phyloP scores from a whole-genome alignment of 1,140 invertebrate species.

The Coenobita brevimanus region DNA sequence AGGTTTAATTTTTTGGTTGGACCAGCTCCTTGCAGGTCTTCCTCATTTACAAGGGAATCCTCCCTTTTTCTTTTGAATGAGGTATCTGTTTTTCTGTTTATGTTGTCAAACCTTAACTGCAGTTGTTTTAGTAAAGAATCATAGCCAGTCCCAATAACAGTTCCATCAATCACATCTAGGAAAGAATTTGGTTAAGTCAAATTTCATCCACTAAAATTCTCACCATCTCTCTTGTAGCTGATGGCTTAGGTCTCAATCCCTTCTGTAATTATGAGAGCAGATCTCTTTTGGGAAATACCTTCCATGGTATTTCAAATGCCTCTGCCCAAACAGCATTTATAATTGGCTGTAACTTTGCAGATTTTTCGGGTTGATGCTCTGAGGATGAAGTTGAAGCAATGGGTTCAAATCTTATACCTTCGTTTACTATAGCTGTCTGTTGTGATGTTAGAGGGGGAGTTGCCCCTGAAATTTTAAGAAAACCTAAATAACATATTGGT shows the following conservation, averaged over 20 bases:
- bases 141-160: not conserved
- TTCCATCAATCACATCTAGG: not conserved
- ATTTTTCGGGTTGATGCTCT: too few relatives aligned
- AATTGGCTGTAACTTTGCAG: too few relatives aligned
- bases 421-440: too few relatives aligned
- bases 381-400: too few relatives aligned
- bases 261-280: too few relatives aligned
- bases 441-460: too few relatives aligned
- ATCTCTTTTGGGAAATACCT: too few relatives aligned
- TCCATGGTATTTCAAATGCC: too few relatives aligned
- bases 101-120: slow-evolving; percentile 18
- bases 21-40: not conserved
- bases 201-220: not conserved
- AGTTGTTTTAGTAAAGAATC: slow-evolving; percentile 10
- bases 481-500: too few relatives aligned
- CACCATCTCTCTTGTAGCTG: slow-evolving; percentile 20
- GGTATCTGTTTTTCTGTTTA: not conserved
- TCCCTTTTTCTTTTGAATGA: not conserved
- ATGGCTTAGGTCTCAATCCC: not conserved
- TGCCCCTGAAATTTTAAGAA: too few relatives aligned
- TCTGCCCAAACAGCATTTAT: too few relatives aligned
- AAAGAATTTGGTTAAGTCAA: not conserved
- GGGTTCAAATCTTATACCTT: too few relatives aligned
- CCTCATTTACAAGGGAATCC: not conserved
- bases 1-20: not conserved